These are phyloP conservation scores for Eristalis tenax DNA, from an alignment of 2,888 invertebrate genomes.

Conservation along the genomic window DNA sequence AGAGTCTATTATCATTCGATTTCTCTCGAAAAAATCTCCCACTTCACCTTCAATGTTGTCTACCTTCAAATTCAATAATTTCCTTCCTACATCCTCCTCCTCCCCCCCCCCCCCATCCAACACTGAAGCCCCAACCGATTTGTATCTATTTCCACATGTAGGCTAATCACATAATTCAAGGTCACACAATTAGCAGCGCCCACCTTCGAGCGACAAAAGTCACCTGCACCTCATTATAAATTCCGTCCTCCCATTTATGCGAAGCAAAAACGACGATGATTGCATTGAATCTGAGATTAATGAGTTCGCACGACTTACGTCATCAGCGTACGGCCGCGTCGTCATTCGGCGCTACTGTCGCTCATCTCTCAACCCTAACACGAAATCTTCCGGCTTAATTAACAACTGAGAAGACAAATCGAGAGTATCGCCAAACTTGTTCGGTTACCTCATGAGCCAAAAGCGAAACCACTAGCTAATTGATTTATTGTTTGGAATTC, in stretches of 20 bases:
- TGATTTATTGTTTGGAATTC: slow-evolving; percentile 58
- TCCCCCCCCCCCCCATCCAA: neutral
- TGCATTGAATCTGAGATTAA: neutral
- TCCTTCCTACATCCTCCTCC: neutral
- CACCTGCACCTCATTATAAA: neutral
- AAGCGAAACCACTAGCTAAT: slow-evolving; percentile 33
- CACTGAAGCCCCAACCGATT: neutral
- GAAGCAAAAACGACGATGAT: neutral
- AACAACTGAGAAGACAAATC: neutral
- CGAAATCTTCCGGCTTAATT: slow-evolving; percentile 43
- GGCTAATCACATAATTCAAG: neutral
- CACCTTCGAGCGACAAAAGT: neutral
- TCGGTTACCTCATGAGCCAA: slow-evolving; percentile 32
- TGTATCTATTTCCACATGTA: neutral
- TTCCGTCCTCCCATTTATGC: neutral
- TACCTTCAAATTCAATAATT: neutral
- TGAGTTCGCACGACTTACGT: neutral
- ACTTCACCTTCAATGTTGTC: neutral
- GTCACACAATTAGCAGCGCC: neutral
- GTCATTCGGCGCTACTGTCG: neutral
- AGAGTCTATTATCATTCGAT: too few species aligned
- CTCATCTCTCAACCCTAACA: neutral
- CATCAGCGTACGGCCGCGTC: neutral
- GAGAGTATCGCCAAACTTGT: slow-evolving; percentile 20
- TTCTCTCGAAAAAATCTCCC: too few species aligned